phyloP scores from a whole-genome alignment of 2,113 vertebrate genomes.

The Suricata suricatta region DNA sequence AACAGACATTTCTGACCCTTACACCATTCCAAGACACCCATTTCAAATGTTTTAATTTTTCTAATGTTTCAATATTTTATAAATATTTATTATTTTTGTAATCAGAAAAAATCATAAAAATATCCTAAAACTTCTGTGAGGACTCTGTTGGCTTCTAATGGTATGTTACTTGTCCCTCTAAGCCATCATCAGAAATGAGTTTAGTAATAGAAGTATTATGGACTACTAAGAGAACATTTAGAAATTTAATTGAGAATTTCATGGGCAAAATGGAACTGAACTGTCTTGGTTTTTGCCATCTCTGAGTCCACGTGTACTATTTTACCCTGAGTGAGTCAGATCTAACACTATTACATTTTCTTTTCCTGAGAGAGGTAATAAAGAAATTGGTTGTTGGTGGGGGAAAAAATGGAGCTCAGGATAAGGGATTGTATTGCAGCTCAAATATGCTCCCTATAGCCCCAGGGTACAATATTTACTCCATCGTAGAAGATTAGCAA shows the following conservation, averaged over 20 bases:
- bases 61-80: slow-evolving; percentile 32
- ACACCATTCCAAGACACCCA: background rate
- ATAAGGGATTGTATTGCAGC: background rate
- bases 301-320: background rate
- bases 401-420: background rate
- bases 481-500: slow-evolving; percentile 18
- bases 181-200: background rate
- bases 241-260: background rate
- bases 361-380: slow-evolving; percentile 40
- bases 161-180: background rate
- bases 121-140: slow-evolving; percentile 38
- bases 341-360: slow-evolving; percentile 1
- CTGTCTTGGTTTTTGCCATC: background rate
- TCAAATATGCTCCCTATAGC: background rate
- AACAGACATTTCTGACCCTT: background rate
- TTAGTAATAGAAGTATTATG: slow-evolving; percentile 4
- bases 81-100: slow-evolving; percentile 29
- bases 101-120: background rate
- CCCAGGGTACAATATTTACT: background rate
- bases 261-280: background rate
- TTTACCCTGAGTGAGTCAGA: background rate
- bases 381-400: background rate
- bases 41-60: slow-evolving; percentile 23
- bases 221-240: background rate
- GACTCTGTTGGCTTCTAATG: background rate